Evolutionary conservation across 2,797 vertebrate species (phyloP).

Genomic region (Petrocephalus sullivani): DNA sequence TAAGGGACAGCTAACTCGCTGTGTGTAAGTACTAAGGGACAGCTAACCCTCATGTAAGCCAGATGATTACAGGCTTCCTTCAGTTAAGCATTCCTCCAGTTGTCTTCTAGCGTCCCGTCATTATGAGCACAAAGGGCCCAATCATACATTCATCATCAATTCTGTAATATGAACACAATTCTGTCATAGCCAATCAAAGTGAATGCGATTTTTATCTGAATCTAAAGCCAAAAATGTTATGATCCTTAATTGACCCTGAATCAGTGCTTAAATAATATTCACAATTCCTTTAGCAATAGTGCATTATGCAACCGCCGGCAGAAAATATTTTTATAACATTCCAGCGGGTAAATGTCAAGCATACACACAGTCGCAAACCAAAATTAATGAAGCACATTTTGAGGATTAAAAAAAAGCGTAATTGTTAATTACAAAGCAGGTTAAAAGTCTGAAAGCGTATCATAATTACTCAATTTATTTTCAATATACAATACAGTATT

Average conservation of each 20-base stretch:
- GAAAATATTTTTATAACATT: neutral
- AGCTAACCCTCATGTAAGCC: neutral
- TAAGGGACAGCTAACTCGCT: neutral
- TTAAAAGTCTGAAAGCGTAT: constrained; percentile 7
- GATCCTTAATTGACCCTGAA: neutral
- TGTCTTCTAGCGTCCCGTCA: neutral
- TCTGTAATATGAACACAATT: neutral
- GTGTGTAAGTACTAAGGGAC: neutral
- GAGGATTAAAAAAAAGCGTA: neutral
- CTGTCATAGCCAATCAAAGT: neutral
- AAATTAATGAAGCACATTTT: neutral
- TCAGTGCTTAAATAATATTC: neutral
- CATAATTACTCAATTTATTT: neutral
- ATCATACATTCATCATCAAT: neutral
- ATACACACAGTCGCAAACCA: neutral
- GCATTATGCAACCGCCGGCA: neutral
- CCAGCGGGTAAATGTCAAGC: neutral
- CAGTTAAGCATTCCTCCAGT: neutral
- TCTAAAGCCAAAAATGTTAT: neutral
- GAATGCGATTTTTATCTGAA: neutral
- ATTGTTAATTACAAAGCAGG: constrained; percentile 3
- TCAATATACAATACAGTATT: neutral
- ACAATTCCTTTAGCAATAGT: neutral
- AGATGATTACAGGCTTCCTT: neutral
- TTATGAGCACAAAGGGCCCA: neutral